Evolutionary conservation across 2,113 vertebrate genomes (phyloP).

Genomic region (Plotosus lineatus): DNA sequence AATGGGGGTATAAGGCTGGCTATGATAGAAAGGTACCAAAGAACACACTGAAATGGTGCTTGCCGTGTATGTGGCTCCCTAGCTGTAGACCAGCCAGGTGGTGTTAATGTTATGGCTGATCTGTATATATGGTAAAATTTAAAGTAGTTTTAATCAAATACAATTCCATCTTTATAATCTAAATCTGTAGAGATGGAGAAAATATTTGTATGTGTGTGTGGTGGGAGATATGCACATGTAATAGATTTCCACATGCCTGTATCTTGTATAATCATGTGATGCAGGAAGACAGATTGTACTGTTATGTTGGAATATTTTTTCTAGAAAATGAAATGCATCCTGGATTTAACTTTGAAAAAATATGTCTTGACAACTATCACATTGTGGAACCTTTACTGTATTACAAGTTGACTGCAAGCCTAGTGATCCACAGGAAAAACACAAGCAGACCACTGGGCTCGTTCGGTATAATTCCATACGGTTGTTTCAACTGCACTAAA

Average conservation of each 20-base stretch:
- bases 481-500: constrained; percentile 23
- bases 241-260: constrained; percentile 7
- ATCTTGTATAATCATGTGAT: constrained; percentile 1
- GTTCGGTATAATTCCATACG: not conserved
- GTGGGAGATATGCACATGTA: constrained; percentile 8
- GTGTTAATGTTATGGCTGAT: too few relatives aligned
- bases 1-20: too few relatives aligned
- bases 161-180: not conserved
- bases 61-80: too few relatives aligned
- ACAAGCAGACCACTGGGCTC: not conserved
- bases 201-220: not conserved
- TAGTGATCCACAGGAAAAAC: not conserved
- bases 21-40: too few relatives aligned
- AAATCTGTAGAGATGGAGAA: not conserved
- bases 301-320: constrained; percentile 29
- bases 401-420: not conserved
- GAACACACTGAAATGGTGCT: too few relatives aligned
- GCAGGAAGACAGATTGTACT: constrained; percentile 17
- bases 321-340: not conserved
- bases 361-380: constrained; percentile 19
- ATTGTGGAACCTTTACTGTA: not conserved
- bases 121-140: not conserved
- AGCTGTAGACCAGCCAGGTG: too few relatives aligned
- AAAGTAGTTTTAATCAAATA: not conserved
- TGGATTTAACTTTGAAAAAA: constrained; percentile 34